Evolutionary conservation across 35 echinoderm and acorn worm species (phyloP).

Genomic region (Patiria miniata): DNA sequence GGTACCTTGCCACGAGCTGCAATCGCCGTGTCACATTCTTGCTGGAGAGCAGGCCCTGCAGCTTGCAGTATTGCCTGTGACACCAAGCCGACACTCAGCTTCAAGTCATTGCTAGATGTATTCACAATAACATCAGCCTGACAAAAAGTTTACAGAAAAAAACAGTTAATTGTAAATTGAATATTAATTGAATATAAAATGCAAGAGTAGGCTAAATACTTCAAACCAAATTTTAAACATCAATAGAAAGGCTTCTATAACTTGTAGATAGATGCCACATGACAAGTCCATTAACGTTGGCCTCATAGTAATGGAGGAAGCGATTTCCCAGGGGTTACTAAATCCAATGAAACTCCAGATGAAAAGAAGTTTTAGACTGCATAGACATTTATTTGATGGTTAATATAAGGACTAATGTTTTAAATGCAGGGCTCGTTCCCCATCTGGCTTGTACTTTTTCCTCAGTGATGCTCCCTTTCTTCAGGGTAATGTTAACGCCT

Average conservation of each 20-base stretch:
- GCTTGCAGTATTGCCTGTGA: conserved; percentile 6
- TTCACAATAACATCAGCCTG: conserved; percentile 26
- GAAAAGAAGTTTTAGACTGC: too few species aligned
- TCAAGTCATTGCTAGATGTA: background rate
- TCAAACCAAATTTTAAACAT: too few species aligned
- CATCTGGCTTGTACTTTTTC: background rate
- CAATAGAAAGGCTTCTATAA: too few species aligned
- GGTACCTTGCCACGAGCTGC: background rate
- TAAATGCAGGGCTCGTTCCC: too few species aligned
- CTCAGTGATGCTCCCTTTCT: background rate
- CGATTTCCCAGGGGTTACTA: too few species aligned
- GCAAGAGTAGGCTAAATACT: background rate
- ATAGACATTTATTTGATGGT: too few species aligned
- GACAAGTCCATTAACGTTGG: too few species aligned
- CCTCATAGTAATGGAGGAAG: too few species aligned
- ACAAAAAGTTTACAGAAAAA: too few species aligned
- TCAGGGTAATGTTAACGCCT: background rate
- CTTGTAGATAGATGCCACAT: too few species aligned
- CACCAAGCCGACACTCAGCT: background rate
- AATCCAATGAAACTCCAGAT: too few species aligned
- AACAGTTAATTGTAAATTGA: background rate
- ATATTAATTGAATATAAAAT: background rate
- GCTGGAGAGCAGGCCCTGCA: background rate
- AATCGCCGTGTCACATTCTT: background rate
- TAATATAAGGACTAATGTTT: too few species aligned